Base-by-base conservation (phyloP, 2,113 vertebrate genomes). In the Lagopus muta region DNA sequence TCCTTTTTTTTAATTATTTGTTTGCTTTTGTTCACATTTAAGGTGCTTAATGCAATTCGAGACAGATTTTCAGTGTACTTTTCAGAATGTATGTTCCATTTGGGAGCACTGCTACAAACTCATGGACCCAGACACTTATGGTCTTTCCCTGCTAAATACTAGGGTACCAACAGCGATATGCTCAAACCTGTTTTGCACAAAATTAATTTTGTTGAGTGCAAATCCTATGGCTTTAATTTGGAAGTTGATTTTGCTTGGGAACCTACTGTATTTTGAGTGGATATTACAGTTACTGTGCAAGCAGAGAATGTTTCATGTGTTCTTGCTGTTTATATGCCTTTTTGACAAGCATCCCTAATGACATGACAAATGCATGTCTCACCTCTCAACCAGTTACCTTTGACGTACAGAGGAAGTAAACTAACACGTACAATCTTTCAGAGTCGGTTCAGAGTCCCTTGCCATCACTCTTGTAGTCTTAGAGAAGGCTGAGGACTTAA, bases 81-180 rank as follows among this genome's bases (percentile, higher is more conserved):
- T 79, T 67, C 81, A 10, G 30, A 74, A 10, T 10, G 36, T 4
- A 4, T 5, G 15, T 28, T 85, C 9, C 3, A 21, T 78, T 80
- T 88, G n/a, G 12, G 14, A 57, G 30, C 47, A 18, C 2, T 1
- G 22, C 21, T 81, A 19, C 60, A 83, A 34, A 52, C n/a, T 48
- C 4, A 0, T 6, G 7, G 12, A 8, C 50, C 13, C n/a, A 42
- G 57, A 21, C 8, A 57, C 6, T 40, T 36, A 4, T 47, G 34
- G 22, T 22, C 28, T 76, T 84, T 72, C 25, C 10, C 20, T 74
- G 42, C 9, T 38, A 4, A n/a, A 24, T 34, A 61, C 10, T 75
- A 72, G 10, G 11, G 4, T 62, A 22, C 6, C 48, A 54, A 34
- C 34, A 54, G 13, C 22, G 34, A 30, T 14, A 11, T 11, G 8